Percentiles rank a stretch among this genome's conserved stretches.
phyloP scores from a whole-genome alignment of 2,113 vertebrate species.

The Castor canadensis region DNA sequence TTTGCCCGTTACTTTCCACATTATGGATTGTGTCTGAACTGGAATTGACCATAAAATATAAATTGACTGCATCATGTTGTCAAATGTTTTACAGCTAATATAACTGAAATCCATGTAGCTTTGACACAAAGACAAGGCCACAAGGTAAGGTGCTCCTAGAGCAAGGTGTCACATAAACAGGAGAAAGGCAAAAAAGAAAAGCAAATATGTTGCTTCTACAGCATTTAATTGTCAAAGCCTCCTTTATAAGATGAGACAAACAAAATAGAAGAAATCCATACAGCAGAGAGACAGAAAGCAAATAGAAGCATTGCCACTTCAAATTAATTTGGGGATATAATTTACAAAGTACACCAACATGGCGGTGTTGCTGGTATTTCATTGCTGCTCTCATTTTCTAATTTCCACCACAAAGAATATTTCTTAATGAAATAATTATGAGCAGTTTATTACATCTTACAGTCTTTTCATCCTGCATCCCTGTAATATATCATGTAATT shows the following conservation, averaged over 20 bases:
- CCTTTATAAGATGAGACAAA: background rate
- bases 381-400: background rate
- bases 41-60: background rate
- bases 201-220: background rate
- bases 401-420: background rate
- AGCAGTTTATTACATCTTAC: background rate
- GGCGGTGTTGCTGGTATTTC: background rate
- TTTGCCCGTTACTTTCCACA: background rate
- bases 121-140: background rate
- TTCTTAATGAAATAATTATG: background rate
- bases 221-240: background rate
- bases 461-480: background rate
- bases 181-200: background rate
- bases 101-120: background rate
- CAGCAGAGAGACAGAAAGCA: background rate
- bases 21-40: constrained; percentile 12
- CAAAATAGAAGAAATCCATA: background rate
- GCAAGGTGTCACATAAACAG: background rate
- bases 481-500: background rate
- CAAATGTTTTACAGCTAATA: background rate
- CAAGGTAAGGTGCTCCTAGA: background rate
- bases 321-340: background rate
- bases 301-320: background rate
- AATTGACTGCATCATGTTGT: background rate
- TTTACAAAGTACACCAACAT: background rate